Percentiles rank a stretch among this genome's conserved stretches.
Evolutionary conservation across 2,888 invertebrate species (phyloP).

Genomic region (Trissoscelio sp.): DNA sequence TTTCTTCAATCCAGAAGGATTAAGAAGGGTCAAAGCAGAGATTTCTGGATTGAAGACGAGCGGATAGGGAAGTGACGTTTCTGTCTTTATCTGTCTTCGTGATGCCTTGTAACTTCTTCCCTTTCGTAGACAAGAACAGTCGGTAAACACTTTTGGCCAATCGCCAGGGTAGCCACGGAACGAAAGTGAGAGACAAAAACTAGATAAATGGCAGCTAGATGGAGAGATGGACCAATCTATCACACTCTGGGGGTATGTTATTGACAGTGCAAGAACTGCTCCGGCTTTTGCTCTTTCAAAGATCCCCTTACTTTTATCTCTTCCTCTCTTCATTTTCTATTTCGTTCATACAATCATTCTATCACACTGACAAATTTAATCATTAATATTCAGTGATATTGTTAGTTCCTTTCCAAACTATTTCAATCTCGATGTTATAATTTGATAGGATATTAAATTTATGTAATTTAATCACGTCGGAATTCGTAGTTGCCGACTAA

Average conservation of each 20-base stretch:
- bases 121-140: conserved; percentile 63
- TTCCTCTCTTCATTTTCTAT: conserved; percentile 51
- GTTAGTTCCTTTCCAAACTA: background rate
- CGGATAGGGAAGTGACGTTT: conserved; percentile 56
- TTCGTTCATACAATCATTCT: conserved; percentile 8
- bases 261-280: conserved; percentile 81
- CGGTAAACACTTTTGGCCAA: conserved; percentile 79
- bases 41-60: conserved; percentile 65
- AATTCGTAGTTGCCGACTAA: background rate
- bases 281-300: conserved; percentile 73
- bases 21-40: conserved; percentile 70
- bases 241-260: conserved; percentile 80
- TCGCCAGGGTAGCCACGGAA: conserved; percentile 77
- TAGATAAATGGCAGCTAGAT: conserved; percentile 82
- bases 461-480: background rate
- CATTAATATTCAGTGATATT: conserved; percentile 2
- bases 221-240: conserved; percentile 81
- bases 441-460: conserved; percentile 1
- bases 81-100: conserved; percentile 46
- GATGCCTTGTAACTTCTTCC: conserved; percentile 29
- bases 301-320: conserved; percentile 23
- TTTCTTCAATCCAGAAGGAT: conserved; percentile 67
- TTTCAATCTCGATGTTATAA: background rate
- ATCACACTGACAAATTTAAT: background rate
- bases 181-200: conserved; percentile 81